phyloP scores from a whole-genome alignment of 2,888 invertebrate species.

The Thymelicus sylvestris region DNA sequence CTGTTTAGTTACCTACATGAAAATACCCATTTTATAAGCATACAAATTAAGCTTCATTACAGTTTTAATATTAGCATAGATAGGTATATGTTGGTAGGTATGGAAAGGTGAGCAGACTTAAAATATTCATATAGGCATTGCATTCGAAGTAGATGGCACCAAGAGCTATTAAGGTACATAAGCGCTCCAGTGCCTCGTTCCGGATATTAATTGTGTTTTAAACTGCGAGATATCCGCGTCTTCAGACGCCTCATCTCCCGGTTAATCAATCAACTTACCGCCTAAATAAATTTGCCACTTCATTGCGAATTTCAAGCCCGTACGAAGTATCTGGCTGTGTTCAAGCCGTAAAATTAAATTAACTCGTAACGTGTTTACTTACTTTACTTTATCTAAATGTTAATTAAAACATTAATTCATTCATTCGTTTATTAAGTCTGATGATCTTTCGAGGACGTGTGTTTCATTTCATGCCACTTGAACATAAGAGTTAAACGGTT shows the following conservation, averaged over 20 bases:
- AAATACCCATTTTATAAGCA: too few species aligned
- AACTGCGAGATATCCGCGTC: constrained; percentile 42
- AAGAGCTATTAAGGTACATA: constrained; percentile 2
- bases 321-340: background rate
- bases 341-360: constrained; percentile 6
- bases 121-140: too few species aligned
- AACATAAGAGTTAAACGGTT: too few species aligned
- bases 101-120: too few species aligned
- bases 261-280: constrained; percentile 49
- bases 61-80: too few species aligned
- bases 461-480: too few species aligned
- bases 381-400: background rate
- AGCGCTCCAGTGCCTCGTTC: constrained; percentile 10
- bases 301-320: constrained; percentile 13
- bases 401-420: background rate
- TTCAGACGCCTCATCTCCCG: constrained; percentile 43
- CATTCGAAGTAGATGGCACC: background rate
- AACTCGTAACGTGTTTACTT: background rate
- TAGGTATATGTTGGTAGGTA: too few species aligned
- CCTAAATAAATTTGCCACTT: constrained; percentile 43
- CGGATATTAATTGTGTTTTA: constrained; percentile 50
- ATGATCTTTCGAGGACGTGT: too few species aligned
- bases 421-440: too few species aligned
- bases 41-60: too few species aligned
- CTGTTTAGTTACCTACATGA: too few species aligned